Evolutionary conservation across 2,888 invertebrate species (phyloP), one percentile per base, ranked within the genome.

Genomic region (Thymelicus sylvestris): DNA sequence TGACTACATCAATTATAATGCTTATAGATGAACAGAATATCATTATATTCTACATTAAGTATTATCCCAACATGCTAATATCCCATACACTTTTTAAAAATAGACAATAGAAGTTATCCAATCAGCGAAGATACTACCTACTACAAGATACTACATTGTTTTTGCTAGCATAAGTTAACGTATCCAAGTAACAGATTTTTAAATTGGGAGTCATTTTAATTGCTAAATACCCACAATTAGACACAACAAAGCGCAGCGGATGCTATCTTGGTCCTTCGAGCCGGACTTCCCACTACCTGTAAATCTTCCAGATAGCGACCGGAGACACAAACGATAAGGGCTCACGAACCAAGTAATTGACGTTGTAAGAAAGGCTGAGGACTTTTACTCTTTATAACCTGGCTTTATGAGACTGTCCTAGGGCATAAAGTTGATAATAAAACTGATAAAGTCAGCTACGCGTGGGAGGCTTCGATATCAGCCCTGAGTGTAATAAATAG

Each of bases 311-410:
- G 91, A 91, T 91, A 91, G 81, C 73, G 77, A 80, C 77, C 73
- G 79, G 72, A 80, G 86, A 83, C 87, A 86, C 80, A 72, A 75
- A 72, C 80, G 92, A 91, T 91, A 92, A 88, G 83, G 77, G 78
- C 81, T 84, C 88, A 87, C 88, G 89, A 88, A 84, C 85, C 78
- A 77, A 82, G 86, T 91, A 91, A 91, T 92, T 91, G 91, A 90
- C 90, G 86, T 88, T 88, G 88, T 90, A 89, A 85, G 85, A 86
- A 83, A 85, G 84, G 81, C 82, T 79, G 80, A 81, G 82, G 82
- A 80, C 83, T 81, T 84, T 82, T 81, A 81, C 81, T 80, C 78
- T 77, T 74, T 78, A 81, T 80, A 78, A 75, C 78, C 77, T 75
- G 79, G 79, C 79, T 79, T 77, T 79, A 81, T 78, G 79, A 79